Evolutionary conservation across 2,888 invertebrate species (phyloP), one percentile per base, ranked within the genome.

Genomic region (Villa cingulata): DNA sequence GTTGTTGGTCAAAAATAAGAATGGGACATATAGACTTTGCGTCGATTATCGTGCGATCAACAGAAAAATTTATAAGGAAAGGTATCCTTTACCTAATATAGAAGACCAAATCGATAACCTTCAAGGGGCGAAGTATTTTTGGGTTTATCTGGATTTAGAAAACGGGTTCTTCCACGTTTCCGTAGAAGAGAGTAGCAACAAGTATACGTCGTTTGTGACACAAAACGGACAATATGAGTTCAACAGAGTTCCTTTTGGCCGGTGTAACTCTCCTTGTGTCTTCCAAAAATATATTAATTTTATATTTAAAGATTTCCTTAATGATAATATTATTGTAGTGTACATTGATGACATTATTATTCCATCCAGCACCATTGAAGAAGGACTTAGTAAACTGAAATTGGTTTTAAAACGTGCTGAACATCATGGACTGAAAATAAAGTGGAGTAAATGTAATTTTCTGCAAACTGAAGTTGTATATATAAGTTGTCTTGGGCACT

Each of bases 91-190:
- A 34, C 59, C 59, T 16, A 38, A 53, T 12, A 55, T 58, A 9
- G 57, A 61, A 17, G 61, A 61, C 29, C 54, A 54, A 43, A 37
- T 64, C 10, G 54, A 59, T 37, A 48, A 48, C 38, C 46, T 61
- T 6, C 53, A 55, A 39, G 57, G 56, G n/a, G 54, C 58, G 15
- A 48, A 37, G 9, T 57, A 42, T 37, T 61, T 59, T 27, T n/a
- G n/a, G n/a, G 58, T 51, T 12, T 54, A 57, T 17, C 43, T 60
- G n/a, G 58, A 58, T 45, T 44, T 63, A 7, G 54, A 57, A 3
- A 59, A 58, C 17, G 60, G 59, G 1, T 63, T 60, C 45, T 61
- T 61, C 36, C 63, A 64, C 41, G 55, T 63, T 1, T 55, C 55
- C 4, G 48, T 63, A 40, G 49, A 57, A 18, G 42, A 56, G 34